phyloP scores from a whole-genome alignment of 2,888 invertebrate species.

The Leptinotarsa juncta region DNA sequence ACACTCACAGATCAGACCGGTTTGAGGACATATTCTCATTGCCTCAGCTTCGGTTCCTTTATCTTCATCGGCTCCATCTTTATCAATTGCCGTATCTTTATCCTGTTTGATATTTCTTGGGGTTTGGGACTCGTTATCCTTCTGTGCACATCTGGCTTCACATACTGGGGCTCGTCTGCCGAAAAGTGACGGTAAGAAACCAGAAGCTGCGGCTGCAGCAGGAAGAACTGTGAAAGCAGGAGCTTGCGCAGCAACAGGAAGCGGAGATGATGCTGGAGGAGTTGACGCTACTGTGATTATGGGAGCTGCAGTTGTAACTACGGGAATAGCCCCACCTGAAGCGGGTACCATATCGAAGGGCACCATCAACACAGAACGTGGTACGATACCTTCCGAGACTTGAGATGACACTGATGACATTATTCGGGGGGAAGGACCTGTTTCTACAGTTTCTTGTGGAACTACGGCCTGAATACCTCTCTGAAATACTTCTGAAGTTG shows the following conservation, averaged over 20 bases:
- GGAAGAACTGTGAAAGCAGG: neutral
- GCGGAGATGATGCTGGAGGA: too few relatives aligned
- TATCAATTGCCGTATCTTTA: neutral
- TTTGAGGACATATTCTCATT: neutral
- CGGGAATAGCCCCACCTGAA: neutral
- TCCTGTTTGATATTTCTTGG: neutral
- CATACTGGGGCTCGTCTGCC: neutral
- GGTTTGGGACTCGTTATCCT: neutral
- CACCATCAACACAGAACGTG: neutral
- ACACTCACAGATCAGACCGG: constrained; percentile 10
- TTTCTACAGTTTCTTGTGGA: neutral
- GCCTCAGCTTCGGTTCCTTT: neutral
- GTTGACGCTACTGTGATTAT: too few relatives aligned
- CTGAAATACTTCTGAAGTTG: neutral
- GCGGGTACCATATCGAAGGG: constrained; percentile 1
- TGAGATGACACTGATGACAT: neutral
- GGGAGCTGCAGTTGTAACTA: neutral
- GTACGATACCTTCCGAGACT: neutral
- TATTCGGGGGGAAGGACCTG: neutral
- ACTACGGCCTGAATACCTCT: neutral
- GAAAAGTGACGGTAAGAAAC: neutral
- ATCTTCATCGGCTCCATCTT: neutral
- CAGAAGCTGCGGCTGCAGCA: neutral
- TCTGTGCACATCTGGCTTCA: neutral
- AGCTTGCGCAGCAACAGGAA: neutral